Base-by-base conservation (phyloP, 2,113 vertebrate species). In the Loxodonta africana region DNA sequence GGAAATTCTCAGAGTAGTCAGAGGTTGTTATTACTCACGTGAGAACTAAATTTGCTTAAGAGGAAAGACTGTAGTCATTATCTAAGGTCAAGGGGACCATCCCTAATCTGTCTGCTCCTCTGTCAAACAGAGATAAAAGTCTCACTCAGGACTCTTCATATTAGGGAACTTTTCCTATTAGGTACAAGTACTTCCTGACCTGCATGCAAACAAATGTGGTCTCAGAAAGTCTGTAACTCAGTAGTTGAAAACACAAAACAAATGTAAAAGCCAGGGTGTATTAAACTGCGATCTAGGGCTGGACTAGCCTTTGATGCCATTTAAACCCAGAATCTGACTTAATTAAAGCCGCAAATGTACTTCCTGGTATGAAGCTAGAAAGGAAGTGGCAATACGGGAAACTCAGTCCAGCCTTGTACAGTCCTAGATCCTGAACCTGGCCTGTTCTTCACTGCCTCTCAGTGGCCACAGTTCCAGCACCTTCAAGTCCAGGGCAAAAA, bases 121-220 rank as follows among this genome's bases (percentile, higher is more conserved):
- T 94, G 60, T 96, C 95, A 95, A 76, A 94, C 4, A 95, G 80
- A 97, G 94, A 97, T 96, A 94, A 95, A 97, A 96, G 65, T 83
- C 53, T 94, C 73, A 93, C 83, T 91, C 93, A 90, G 73, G 83
- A 93, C 97, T 69, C 86, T 76, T 78, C n/a, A 88, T 74, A 51
- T 95, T 67, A 60, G 88, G 73, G 91, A 96, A 62, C 71, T 92
- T 74, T 83, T 88, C 77, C 92, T 28, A 7, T 30, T 71, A 71
- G 20, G 71, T 30, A 67, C 85, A 92, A 96, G 77, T 25, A 82
- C 74, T 90, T 95, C 90, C 90, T 88, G 95, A 82, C 85, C 78
- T 80, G 57, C 92, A 85, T 80, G 57, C 92, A 85, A 91, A 83
- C 48, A 94, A 76, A 84, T 90, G 71, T 65, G 25, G 46, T 74